Evolutionary conservation across 2,888 invertebrate genomes (phyloP).

Genomic region (Hydraecia micacea): DNA sequence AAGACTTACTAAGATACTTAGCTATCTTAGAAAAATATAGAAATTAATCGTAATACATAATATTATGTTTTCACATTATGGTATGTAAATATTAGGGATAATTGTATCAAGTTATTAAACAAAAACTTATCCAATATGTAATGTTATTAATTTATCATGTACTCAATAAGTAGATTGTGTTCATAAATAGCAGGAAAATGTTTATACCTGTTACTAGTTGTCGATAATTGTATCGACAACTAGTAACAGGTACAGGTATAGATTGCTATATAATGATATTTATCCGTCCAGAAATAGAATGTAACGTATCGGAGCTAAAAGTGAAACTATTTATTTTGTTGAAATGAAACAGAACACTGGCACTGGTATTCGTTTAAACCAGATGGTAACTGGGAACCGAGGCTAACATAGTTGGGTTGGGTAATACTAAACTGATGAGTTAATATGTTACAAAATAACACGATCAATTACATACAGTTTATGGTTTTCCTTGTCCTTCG

Average conservation of each 20-base stretch:
- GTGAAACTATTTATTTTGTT: constrained; percentile 34
- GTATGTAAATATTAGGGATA: constrained; percentile 11
- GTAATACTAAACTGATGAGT: constrained; percentile 2
- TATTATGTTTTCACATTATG: not conserved
- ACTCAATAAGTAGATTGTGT: constrained; percentile 7
- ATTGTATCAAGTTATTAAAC: constrained; percentile 17
- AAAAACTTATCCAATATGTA: constrained; percentile 16
- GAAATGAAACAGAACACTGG: constrained; percentile 48
- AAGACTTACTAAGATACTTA: not conserved
- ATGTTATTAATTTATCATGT: constrained; percentile 23
- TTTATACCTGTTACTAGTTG: constrained; percentile 4
- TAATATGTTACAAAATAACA: constrained; percentile 16
- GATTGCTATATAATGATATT: constrained; percentile 6
- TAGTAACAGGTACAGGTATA: no score
- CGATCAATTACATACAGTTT: constrained; percentile 5
- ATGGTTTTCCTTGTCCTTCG: constrained; percentile 33
- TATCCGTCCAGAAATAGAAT: constrained; percentile 36
- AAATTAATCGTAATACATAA: not conserved
- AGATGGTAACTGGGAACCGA: constrained; percentile 17
- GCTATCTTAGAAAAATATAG: no score
- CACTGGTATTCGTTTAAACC: constrained; percentile 7
- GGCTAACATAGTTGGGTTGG: not conserved
- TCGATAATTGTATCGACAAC: no score
- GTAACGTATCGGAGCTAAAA: not conserved
- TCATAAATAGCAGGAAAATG: constrained; percentile 32